Base-by-base conservation (phyloP, 2,113 vertebrate genomes). In the Zosterops pallidus region DNA sequence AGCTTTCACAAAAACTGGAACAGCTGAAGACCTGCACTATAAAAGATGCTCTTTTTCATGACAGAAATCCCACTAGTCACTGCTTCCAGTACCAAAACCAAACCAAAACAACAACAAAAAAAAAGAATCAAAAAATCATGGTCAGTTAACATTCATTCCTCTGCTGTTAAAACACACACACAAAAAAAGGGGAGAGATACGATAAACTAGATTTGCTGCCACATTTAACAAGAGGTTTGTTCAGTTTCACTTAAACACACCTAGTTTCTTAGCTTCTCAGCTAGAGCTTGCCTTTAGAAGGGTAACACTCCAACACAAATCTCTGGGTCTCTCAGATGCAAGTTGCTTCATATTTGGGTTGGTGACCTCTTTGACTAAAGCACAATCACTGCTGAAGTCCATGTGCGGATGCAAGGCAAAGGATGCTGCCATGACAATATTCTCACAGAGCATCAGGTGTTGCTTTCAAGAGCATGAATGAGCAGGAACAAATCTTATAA, bases 321-420 rank as follows among this genome's bases (percentile, higher is more conserved):
- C 56, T 50, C n/a, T 26, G 5, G 3, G 7, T 62, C 25, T 74
- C n/a, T 59, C 23, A 50, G 35, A 39, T 47, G 24, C 47, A 53
- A 46, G 8, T 6, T 75, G 31, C 65, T 77, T 69, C 31, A 3
- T n/a, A 16, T 47, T 42, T 56, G 63, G 23, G 24, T 18, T 3
- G 1, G 26, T 52, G 52, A 78, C 23, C 10, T 55, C 18, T 41
- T 22, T 33, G 35, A 70, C 35, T 71, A 70, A 82, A 63, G 41
- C 29, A 21, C 0, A 0, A 35, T 9, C 17, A 9, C 42, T 31
- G 47, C 12, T 20, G 3, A 68, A 65, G 46, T 23, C 50, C 41
- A n/a, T 37, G 47, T 11, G 33, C 71, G 83, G 26, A 19, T 42
- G 41, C 1, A 1, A 50, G 35, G 39, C 18, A 90, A 46, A 82